These are phyloP conservation scores for Ormyrus pomaceus DNA, from an alignment of 2,888 invertebrate species.

Conservation along the genomic window DNA sequence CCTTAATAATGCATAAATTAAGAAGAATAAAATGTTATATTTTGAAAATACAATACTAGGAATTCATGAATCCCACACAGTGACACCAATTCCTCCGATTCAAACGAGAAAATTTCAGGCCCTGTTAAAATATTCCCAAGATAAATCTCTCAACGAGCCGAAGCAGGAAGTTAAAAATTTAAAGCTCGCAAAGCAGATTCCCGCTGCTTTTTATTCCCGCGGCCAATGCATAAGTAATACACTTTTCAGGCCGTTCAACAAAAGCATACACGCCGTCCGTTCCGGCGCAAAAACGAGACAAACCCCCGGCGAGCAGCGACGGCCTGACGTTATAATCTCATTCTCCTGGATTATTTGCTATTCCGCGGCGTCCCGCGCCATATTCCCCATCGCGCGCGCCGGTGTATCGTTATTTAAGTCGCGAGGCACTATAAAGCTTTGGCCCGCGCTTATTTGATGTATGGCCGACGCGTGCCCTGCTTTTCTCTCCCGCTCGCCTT, in stretches of 20 bases:
- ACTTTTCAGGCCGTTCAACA: too few species aligned
- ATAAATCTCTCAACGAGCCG: slow-evolving; percentile 13
- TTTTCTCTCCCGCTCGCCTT: slow-evolving; percentile 63
- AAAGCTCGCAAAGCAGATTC: not conserved
- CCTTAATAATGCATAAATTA: too few species aligned
- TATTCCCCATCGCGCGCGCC: slow-evolving; percentile 41
- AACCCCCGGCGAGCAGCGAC: not conserved
- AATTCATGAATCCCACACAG: too few species aligned
- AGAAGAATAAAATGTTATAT: too few species aligned
- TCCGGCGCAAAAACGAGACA: not conserved
- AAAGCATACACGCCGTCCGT: too few species aligned
- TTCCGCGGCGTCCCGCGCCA: slow-evolving; percentile 11
- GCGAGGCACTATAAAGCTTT: slow-evolving; percentile 68
- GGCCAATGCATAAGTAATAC: slow-evolving; percentile 26
- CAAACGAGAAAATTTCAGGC: too few species aligned
- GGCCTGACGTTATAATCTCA: slow-evolving; percentile 12
- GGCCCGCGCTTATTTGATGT: slow-evolving; percentile 69
- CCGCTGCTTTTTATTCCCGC: not conserved
- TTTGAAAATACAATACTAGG: too few species aligned
- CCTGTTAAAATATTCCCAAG: not conserved
- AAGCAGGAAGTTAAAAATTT: slow-evolving; percentile 12
- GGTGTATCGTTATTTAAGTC: slow-evolving; percentile 75
- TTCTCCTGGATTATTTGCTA: slow-evolving; percentile 46
- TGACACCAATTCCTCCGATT: too few species aligned
- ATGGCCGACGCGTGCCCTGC: slow-evolving; percentile 73